Evolutionary conservation across 2,888 invertebrate genomes (phyloP), one percentile per base, ranked within the genome.

Genomic region (Brachyptera putata): DNA sequence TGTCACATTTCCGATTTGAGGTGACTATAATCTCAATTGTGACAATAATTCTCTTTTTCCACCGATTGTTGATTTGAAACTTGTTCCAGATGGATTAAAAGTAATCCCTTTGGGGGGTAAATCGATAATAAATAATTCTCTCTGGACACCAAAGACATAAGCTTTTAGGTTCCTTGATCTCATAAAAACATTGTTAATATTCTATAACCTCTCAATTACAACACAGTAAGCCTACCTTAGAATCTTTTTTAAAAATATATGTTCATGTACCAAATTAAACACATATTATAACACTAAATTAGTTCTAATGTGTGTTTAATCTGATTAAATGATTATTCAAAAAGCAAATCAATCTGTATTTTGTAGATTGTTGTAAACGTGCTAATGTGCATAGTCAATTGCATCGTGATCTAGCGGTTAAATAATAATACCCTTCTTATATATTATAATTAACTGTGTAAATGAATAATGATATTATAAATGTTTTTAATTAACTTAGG

Each of bases 121-220:
- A n/a, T n/a, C n/a, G n/a, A n/a, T n/a, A n/a, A 11, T 11, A 30
- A 30, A 30, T 30, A 5, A 30, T 30, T 30, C 30, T 58, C 26
- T 39, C 26, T 14, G 34, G 34, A 55, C 59, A 59, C 59, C 59
- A 59, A 59, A 59, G 59, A 59, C 55, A 48, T 30, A 53, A 18
- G 53, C 18, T 41, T 55, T 49, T 24, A 21, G 59, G 43, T 59
- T 50, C 59, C 53, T 53, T 58, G 58, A 59, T 59, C 56, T 56
- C 57, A 55, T 60, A 26, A 56, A 46, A 21, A 24, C 18, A 11
- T 30, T 7, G 11, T 30, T 5, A 30, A 30, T 30, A 22, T 24
- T 24, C 46, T 22, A 46, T 22, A n/a, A 21, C 46, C 21, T 46
- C 30, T 30, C 30, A 46, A 22, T 21, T 24, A 46, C 22, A 22